A percentile compares a stretch with the other conserved stretches of the same genome.
Evolutionary conservation across 2,888 invertebrate genomes (phyloP).

Genomic region (Anorthoa munda): DNA sequence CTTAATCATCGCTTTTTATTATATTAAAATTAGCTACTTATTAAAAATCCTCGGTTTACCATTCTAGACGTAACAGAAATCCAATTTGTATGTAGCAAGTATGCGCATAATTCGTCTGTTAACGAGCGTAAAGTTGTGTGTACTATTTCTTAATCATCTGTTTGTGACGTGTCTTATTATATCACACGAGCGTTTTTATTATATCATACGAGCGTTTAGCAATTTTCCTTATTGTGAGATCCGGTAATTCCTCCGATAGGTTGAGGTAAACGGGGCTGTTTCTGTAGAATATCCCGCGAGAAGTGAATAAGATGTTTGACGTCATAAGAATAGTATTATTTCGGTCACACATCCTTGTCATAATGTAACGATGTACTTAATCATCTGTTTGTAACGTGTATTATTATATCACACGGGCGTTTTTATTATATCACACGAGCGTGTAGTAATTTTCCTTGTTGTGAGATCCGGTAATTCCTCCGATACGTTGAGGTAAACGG

Average conservation of each 20-base stretch:
- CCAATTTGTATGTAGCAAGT: conserved; percentile 20
- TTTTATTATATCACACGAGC: conserved; percentile 56
- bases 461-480: conserved; percentile 65
- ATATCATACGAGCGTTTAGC: conserved; percentile 51
- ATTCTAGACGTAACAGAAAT: conserved; percentile 24
- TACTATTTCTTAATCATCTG: conserved; percentile 53
- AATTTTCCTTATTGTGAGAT: conserved; percentile 64
- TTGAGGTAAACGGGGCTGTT: conserved; percentile 62
- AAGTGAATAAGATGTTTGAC: conserved; percentile 66
- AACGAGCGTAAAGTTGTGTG: conserved; percentile 36
- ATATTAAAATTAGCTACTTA: conserved; percentile 46
- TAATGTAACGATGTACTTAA: conserved; percentile 63
- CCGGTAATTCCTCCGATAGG: conserved; percentile 64
- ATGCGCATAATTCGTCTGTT: conserved; percentile 45
- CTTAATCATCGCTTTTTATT: conserved; percentile 65
- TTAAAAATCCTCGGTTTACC: conserved; percentile 30
- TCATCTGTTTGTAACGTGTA: conserved; percentile 50
- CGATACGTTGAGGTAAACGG: conserved; percentile 55
- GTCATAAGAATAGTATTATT: conserved; percentile 67
- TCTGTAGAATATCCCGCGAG: conserved; percentile 65
- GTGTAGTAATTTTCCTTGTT: conserved; percentile 63
- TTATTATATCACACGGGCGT: too few species aligned
- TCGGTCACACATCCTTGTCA: conserved; percentile 71
- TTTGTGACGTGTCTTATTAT: conserved; percentile 55
- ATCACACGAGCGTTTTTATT: conserved; percentile 48